Percentiles rank a stretch among this genome's conserved stretches.
Conservation (phyloP, 2,888 invertebrate genomes). For the Argynnis bischoffii region DNA sequence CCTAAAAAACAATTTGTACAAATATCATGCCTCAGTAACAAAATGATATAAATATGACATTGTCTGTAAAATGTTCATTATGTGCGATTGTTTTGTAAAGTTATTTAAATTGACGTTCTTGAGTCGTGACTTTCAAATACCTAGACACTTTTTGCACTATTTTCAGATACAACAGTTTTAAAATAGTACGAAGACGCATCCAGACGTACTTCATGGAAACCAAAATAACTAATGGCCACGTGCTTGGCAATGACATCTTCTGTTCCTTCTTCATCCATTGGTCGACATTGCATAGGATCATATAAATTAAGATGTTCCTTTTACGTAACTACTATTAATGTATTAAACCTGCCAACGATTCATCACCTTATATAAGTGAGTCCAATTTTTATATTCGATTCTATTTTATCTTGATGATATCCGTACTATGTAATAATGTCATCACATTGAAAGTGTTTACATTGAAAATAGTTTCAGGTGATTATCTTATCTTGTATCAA, state of each 20-base stretch:
- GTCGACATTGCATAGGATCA: conserved; percentile 10
- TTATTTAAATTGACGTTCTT: conserved; percentile 15
- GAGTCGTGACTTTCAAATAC: conserved; percentile 19
- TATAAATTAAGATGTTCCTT: conserved; percentile 15
- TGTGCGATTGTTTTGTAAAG: conserved; percentile 7
- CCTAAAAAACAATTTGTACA: too few relatives aligned
- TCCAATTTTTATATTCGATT: neutral
- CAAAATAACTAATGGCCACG: conserved; percentile 42
- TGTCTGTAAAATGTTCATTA: neutral
- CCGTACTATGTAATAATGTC: too few relatives aligned
- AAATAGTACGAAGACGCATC: conserved; percentile 45
- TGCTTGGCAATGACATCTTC: conserved; percentile 43
- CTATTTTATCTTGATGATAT: neutral
- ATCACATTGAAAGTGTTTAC: too few relatives aligned
- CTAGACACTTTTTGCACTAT: conserved; percentile 33
- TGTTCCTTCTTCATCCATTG: conserved; percentile 30
- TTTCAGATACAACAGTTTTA: conserved; percentile 35
- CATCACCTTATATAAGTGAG: neutral
- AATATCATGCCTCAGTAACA: too few relatives aligned
- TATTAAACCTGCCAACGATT: neutral
- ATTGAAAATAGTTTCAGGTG: too few relatives aligned
- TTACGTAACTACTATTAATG: conserved; percentile 1
- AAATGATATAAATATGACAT: too few relatives aligned
- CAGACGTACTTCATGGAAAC: conserved; percentile 39
- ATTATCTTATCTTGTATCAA: too few relatives aligned